Percentiles rank a stretch among this genome's conserved stretches.
phyloP scores from a whole-genome alignment of 2,113 vertebrate species.

The Nansenia antarctica region DNA sequence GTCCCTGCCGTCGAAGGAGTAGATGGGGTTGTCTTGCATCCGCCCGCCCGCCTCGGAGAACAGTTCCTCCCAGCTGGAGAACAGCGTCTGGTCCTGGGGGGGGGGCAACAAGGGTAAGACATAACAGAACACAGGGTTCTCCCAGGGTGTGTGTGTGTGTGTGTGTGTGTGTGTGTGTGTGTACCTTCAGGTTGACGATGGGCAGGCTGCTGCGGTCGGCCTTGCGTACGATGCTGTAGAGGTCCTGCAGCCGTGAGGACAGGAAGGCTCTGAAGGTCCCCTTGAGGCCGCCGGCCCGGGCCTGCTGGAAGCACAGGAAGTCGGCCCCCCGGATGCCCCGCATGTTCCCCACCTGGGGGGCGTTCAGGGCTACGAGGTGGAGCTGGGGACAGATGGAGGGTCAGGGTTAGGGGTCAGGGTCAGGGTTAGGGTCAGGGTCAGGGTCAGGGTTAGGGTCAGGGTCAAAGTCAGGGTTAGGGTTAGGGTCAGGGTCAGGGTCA shows the following conservation, averaged over 20 bases:
- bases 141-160: not conserved
- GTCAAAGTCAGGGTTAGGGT: not conserved
- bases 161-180: not conserved
- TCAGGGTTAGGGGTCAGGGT: not conserved
- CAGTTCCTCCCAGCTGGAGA: conserved; percentile 88
- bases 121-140: not conserved
- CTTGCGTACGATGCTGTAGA: conserved; percentile 91
- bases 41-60: conserved; percentile 76
- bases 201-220: conserved; percentile 78
- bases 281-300: conserved; percentile 83
- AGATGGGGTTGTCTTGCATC: conserved; percentile 77
- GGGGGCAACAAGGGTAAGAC: not conserved
- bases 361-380: conserved; percentile 90
- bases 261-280: conserved; percentile 97
- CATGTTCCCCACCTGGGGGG: conserved; percentile 84
- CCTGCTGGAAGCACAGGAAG: conserved; percentile 94
- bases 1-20: conserved; percentile 91
- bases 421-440: not conserved
- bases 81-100: conserved; percentile 88
- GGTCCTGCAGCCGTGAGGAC: conserved; percentile 91
- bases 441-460: not conserved
- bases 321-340: conserved; percentile 89
- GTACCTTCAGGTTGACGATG: conserved; percentile 90
- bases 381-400: conserved; percentile 72
- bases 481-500: too few species aligned